These are phyloP conservation scores for Falcunculus frontatus DNA, from an alignment of 2,113 vertebrate species.

Conservation along the genomic window DNA sequence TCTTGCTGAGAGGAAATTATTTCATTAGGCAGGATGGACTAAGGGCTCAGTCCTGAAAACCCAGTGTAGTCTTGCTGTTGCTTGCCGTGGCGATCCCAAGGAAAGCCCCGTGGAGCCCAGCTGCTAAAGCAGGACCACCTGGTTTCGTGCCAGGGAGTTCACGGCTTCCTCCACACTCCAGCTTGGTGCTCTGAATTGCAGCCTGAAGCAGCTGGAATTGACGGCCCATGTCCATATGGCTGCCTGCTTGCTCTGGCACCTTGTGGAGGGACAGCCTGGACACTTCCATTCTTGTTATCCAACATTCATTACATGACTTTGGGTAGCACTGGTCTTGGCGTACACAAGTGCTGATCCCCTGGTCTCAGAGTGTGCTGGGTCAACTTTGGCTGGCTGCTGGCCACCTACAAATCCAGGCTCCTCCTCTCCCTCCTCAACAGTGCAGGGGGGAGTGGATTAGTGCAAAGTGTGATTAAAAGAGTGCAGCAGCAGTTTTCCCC, in stretches of 20 bases:
- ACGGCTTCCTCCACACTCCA: background rate
- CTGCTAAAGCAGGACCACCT: background rate
- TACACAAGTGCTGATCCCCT: too few species aligned
- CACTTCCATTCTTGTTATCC: background rate
- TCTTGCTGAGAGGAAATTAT: background rate
- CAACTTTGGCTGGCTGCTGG: background rate
- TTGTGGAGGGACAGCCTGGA: accelerated
- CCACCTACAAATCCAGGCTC: background rate
- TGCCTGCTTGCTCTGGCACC: background rate
- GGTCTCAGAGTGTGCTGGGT: background rate
- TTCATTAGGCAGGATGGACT: background rate
- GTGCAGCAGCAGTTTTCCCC: background rate
- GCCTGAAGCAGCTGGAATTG: background rate
- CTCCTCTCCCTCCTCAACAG: background rate
- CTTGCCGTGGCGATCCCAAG: accelerated
- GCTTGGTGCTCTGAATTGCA: background rate
- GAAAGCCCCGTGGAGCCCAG: accelerated
- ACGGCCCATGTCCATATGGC: accelerated
- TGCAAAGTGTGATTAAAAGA: background rate
- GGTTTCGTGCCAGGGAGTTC: background rate
- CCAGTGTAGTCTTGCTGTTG: accelerated
- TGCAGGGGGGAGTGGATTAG: background rate
- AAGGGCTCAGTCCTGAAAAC: background rate
- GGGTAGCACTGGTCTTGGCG: accelerated
- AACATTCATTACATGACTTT: background rate